A percentile compares a stretch with the other conserved stretches of the same genome.
phyloP scores from a whole-genome alignment of 1,140 invertebrate genomes.

The Phocides pigmalion region DNA sequence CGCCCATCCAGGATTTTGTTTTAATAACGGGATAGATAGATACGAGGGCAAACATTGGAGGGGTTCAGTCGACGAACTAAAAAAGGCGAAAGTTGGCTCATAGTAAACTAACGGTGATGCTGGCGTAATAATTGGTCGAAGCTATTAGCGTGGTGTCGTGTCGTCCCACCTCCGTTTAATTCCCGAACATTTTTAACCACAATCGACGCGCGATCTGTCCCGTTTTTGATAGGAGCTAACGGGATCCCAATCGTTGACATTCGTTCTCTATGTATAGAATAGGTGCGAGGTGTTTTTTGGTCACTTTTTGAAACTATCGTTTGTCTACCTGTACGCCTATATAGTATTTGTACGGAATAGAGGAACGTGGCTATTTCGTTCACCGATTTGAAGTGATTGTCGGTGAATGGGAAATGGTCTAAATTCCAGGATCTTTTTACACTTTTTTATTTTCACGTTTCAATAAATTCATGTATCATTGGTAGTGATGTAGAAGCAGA shows the following conservation, averaged over 20 bases:
- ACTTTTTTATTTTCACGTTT: neutral
- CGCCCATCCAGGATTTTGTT: conserved; percentile 47
- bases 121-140: conserved; percentile 50
- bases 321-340: neutral
- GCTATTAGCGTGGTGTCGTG: conserved; percentile 49
- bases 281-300: conserved; percentile 36
- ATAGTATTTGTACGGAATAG: conserved; percentile 19
- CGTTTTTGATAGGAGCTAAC: conserved; percentile 23
- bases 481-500: neutral
- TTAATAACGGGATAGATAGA: conserved; percentile 57
- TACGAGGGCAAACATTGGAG: conserved; percentile 53
- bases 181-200: conserved; percentile 51
- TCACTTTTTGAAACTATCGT: conserved; percentile 7
- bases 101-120: conserved; percentile 50
- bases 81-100: conserved; percentile 44
- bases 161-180: conserved; percentile 43
- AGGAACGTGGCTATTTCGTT: conserved; percentile 12
- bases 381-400: conserved; percentile 23
- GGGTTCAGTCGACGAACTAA: conserved; percentile 44
- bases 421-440: neutral
- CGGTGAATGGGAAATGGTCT: conserved; percentile 20
- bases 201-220: conserved; percentile 38
- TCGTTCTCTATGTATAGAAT: conserved; percentile 34
- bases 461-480: neutral
- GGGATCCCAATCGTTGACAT: conserved; percentile 13